Evolutionary conservation across 2,888 invertebrate genomes (phyloP), one percentile per base, ranked within the genome.

Genomic region (Myopa testacea): DNA sequence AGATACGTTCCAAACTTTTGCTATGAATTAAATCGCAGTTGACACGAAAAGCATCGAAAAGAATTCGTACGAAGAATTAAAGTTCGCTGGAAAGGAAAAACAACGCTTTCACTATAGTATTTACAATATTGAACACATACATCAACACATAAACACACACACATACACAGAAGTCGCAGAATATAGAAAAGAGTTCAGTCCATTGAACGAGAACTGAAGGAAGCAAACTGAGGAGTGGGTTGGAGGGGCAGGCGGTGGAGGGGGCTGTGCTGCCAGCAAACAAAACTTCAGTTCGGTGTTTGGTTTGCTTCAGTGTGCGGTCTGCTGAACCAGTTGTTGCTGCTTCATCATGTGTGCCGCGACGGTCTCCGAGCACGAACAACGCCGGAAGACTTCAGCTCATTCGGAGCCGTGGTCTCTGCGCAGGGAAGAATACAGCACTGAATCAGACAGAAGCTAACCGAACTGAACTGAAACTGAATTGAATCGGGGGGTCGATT

Each of bases 291-390:
- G 67, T 65, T 75, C 58, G 7, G 45, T 67, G 38, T 75, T 67
- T 67, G 55, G 55, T 67, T 38, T 55, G 68, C 19, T 55, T 55
- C 38, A 58, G 58, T 55, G 58, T 68, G 58, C 75, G 68, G 75
- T 75, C 68, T 68, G 68, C 4, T 58, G 75, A 67, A 75, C 55
- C 68, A 67, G 75, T 68, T 75, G 68, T 75, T 75, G 58, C 75
- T 75, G 68, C 26, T 67, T 8, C 58, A 40, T 40, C 58, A 75
- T 75, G 58, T 75, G 45, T 75, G 67, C 67, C 65, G 14, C 26
- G 26, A 45, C 34, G 37, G 37, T 6, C 71, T 58, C 38, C 38
- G 14, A 34, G 34, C 37, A 65, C 65, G 12, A 65, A 65, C 34
- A 34, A 65, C 16, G 16, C 12, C 38, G 37, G 65, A 37, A 37